Conservation (phyloP, 2,113 vertebrate genomes). For the Lipotes vexillifer region DNA sequence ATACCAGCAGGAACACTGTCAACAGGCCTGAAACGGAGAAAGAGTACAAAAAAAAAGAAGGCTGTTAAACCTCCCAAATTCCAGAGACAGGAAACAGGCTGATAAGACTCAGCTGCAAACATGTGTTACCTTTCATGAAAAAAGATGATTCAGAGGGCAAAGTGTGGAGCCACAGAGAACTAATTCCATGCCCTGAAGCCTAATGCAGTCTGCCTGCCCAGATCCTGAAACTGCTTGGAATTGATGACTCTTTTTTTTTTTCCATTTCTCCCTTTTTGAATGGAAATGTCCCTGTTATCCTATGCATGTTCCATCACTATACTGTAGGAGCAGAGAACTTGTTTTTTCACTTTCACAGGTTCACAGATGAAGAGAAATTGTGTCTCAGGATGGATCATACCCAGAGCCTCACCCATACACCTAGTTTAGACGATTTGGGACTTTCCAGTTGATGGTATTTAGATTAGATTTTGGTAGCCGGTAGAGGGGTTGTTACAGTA, state of each 20-base stretch:
- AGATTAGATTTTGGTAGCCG: not conserved
- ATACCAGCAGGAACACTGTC: not conserved
- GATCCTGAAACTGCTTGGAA: not conserved
- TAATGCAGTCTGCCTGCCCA: not conserved
- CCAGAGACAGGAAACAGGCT: not conserved
- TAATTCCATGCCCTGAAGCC: not conserved
- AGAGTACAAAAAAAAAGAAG: not conserved
- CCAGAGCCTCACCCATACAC: not conserved
- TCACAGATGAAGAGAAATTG: not conserved
- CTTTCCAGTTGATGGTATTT: not conserved
- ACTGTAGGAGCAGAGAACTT: not conserved
- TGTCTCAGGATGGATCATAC: not conserved
- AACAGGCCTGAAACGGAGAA: not conserved
- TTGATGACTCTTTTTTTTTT: not conserved
- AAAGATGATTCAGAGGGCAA: not conserved
- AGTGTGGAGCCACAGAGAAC: not conserved
- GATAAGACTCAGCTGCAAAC: not conserved
- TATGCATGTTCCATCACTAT: not conserved
- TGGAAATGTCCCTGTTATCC: not conserved
- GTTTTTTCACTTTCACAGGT: not conserved
- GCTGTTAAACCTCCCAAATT: not conserved
- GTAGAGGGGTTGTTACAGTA: not conserved
- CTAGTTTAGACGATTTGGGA: not conserved
- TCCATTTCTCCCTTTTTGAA: not conserved
- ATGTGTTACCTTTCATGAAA: not conserved